Evolutionary conservation across 2,113 vertebrate genomes (phyloP).

Genomic region (Sturnus vulgaris): DNA sequence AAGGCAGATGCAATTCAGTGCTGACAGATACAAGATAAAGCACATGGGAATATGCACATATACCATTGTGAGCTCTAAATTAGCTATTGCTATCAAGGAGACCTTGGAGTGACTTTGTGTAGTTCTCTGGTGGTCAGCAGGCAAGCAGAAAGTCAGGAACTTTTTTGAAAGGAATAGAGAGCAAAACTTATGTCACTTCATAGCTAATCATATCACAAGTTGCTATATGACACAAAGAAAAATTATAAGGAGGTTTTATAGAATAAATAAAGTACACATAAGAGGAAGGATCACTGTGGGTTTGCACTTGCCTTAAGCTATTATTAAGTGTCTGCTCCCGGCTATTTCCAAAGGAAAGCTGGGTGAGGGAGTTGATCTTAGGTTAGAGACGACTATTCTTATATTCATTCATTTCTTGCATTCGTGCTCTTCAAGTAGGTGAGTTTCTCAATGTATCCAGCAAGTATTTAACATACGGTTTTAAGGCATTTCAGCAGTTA

Average conservation of each 20-base stretch:
- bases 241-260: neutral
- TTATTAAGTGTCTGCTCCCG: neutral
- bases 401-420: neutral
- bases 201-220: neutral
- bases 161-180: neutral
- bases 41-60: neutral
- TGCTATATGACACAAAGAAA: neutral
- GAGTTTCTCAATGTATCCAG: neutral
- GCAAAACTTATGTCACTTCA: neutral
- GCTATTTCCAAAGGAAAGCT: neutral
- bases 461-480: rapidly evolving
- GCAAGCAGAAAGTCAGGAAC: neutral
- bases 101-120: neutral
- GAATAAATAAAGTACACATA: neutral
- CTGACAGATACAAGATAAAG: neutral
- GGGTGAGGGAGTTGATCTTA: neutral
- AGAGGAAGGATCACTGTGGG: neutral
- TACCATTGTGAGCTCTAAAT: neutral
- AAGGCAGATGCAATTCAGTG: neutral
- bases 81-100: neutral
- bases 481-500: neutral
- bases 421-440: neutral
- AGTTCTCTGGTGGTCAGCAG: neutral
- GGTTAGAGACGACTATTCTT: neutral
- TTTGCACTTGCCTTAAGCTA: neutral